Evolutionary conservation across 2,797 vertebrate genomes (phyloP).

Genomic region (Artibeus lituratus): DNA sequence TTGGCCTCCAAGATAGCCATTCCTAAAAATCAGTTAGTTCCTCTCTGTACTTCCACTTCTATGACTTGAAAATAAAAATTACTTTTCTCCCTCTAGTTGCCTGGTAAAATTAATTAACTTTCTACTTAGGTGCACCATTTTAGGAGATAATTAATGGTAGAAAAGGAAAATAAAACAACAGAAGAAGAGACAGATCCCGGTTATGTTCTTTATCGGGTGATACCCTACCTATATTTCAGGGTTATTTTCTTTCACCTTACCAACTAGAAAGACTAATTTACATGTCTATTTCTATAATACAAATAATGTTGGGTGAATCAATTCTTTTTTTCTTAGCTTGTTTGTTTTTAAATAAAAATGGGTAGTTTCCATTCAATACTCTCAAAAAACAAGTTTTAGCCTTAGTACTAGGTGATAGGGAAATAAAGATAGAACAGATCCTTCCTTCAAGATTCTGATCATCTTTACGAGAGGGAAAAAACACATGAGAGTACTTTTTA

Average conservation of each 20-base stretch:
- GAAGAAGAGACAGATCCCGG: not conserved
- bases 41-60: not conserved
- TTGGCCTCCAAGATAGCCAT: not conserved
- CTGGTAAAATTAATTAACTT: slow-evolving; percentile 47
- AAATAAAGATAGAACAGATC: not conserved
- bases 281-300: not conserved
- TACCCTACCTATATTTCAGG: not conserved
- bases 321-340: not conserved
- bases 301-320: not conserved
- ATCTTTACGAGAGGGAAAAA: not conserved
- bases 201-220: not conserved
- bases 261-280: not conserved
- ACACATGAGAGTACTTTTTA: not conserved
- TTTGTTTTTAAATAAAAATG: not conserved
- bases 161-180: not conserved
- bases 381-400: not conserved
- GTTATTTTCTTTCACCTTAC: slow-evolving; percentile 19
- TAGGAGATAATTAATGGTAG: not conserved
- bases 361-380: not conserved
- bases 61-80: not conserved
- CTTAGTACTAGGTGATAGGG: not conserved
- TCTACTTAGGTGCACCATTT: not conserved
- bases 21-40: not conserved
- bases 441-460: not conserved
- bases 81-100: not conserved